Conservation (phyloP, 2,113 vertebrate genomes). For the Loxodonta africana region DNA sequence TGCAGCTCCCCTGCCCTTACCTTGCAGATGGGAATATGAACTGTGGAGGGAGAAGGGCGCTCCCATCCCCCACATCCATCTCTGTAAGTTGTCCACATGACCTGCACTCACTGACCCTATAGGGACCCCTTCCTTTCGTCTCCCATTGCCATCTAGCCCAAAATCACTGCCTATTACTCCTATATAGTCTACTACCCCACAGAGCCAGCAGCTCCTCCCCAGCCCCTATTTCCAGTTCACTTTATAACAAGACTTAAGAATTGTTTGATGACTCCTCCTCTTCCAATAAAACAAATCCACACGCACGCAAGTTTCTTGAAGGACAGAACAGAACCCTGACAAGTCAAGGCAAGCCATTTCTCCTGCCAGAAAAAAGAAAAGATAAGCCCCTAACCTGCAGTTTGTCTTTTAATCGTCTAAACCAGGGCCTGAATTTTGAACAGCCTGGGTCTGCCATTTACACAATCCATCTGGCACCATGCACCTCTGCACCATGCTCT, state of each 20-base stretch:
- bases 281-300: not conserved
- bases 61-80: not conserved
- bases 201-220: accelerated
- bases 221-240: not conserved
- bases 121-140: not conserved
- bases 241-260: not conserved
- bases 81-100: not conserved
- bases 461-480: accelerated
- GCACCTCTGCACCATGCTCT: not conserved
- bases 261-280: not conserved
- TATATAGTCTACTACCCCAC: not conserved
- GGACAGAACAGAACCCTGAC: not conserved
- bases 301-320: not conserved
- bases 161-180: not conserved
- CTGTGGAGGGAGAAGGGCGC: accelerated
- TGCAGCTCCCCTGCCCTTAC: not conserved
- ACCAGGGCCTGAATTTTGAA: not conserved
- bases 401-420: not conserved
- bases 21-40: not conserved
- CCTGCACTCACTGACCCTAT: not conserved
- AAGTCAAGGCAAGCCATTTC: not conserved
- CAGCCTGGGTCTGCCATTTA: accelerated
- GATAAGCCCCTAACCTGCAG: not conserved
- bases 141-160: not conserved
- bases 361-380: not conserved